These are phyloP conservation scores for Arge pagana DNA, from an alignment of 2,888 invertebrate genomes.

Conservation along the genomic window DNA sequence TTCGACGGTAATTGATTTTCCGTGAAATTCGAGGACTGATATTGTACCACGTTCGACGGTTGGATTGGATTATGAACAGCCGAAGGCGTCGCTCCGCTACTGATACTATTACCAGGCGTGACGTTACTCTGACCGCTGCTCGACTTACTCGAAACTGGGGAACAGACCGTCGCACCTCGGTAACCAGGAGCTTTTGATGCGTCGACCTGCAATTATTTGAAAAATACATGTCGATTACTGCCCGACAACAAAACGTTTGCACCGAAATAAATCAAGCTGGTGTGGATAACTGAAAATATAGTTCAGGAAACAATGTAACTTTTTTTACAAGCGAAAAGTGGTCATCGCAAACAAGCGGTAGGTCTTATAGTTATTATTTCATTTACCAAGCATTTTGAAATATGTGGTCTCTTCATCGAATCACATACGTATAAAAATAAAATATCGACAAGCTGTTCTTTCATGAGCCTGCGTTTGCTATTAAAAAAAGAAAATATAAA, in stretches of 20 bases:
- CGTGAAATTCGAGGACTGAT: conserved; percentile 44
- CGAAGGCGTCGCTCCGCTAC: conserved; percentile 43
- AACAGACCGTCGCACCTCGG: conserved; percentile 77
- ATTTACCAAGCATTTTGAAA: no score
- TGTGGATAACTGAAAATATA: no score
- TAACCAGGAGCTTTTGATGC: conserved; percentile 91
- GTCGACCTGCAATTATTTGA: conserved; percentile 69
- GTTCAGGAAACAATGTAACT: no score
- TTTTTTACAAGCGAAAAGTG: no score
- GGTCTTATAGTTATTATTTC: no score
- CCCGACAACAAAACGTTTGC: no score
- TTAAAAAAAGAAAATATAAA: no score
- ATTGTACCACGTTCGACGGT: conserved; percentile 38
- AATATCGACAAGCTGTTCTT: neutral
- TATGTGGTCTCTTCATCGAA: conserved; percentile 38
- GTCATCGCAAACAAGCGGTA: no score
- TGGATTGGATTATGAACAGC: conserved; percentile 48
- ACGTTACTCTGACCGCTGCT: conserved; percentile 61
- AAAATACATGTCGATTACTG: no score
- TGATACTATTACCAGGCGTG: conserved; percentile 35
- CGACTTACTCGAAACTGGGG: conserved; percentile 72
- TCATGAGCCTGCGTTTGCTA: no score
- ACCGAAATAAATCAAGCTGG: no score
- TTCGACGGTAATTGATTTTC: conserved; percentile 47
- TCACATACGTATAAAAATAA: conserved; percentile 9